A percentile compares a stretch with the other conserved stretches of the same genome.
Evolutionary conservation across 2,888 invertebrate genomes (phyloP).

Genomic region (Cremastinae sp.): DNA sequence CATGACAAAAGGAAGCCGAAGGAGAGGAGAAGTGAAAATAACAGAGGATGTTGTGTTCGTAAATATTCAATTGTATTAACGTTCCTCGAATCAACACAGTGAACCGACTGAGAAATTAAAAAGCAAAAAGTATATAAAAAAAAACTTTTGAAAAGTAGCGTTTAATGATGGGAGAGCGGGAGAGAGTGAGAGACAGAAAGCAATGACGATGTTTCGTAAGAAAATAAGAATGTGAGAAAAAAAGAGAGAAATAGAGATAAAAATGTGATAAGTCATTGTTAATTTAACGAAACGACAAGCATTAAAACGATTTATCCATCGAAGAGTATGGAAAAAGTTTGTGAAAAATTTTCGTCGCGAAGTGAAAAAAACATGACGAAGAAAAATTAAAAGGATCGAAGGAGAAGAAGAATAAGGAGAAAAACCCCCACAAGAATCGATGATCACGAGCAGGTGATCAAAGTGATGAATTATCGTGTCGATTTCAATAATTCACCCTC

Average conservation of each 20-base stretch:
- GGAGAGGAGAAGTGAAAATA: constrained; percentile 63
- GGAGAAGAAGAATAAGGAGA: neutral
- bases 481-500: constrained; percentile 30
- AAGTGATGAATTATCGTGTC: constrained; percentile 38
- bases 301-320: constrained; percentile 22
- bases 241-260: constrained; percentile 69
- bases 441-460: constrained; percentile 2
- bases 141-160: constrained; percentile 51
- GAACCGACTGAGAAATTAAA: constrained; percentile 77
- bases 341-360: constrained; percentile 20
- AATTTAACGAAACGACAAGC: constrained; percentile 64
- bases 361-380: constrained; percentile 32
- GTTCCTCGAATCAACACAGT: constrained; percentile 79
- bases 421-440: constrained; percentile 10
- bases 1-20: constrained; percentile 72
- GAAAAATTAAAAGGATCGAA: constrained; percentile 2
- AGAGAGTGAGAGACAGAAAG: constrained; percentile 46
- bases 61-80: constrained; percentile 80
- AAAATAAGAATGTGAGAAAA: constrained; percentile 46
- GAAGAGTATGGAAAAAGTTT: constrained; percentile 15
- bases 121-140: constrained; percentile 67
- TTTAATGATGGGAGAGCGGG: constrained; percentile 59
- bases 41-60: constrained; percentile 75
- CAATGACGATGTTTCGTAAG: constrained; percentile 14
- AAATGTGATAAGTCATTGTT: constrained; percentile 80